A percentile compares a stretch with the other conserved stretches of the same genome.
Evolutionary conservation across 2,797 vertebrate genomes (phyloP).

Genomic region (Notamacropus eugenii): DNA sequence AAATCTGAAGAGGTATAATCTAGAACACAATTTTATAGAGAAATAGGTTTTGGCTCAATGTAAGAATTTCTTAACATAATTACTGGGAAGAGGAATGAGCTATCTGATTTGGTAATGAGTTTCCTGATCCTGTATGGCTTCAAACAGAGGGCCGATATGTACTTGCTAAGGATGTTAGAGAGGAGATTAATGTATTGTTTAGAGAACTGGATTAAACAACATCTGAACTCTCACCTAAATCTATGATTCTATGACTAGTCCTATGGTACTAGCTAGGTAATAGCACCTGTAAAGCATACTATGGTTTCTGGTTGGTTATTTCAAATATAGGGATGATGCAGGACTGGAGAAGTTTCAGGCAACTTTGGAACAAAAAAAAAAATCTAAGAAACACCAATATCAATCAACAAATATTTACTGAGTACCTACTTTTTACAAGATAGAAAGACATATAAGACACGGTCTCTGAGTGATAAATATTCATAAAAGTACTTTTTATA

Average conservation of each 20-base stretch:
- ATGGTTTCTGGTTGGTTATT: neutral
- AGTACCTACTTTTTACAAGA: neutral
- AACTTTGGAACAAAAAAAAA: conserved; percentile 1
- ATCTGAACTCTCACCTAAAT: neutral
- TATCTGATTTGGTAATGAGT: neutral
- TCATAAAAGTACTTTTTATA: neutral
- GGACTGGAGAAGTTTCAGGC: conserved; percentile 9
- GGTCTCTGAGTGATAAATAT: neutral
- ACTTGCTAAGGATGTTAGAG: neutral
- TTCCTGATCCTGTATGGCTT: neutral
- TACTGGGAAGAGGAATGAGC: neutral
- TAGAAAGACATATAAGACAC: neutral
- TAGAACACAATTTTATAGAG: neutral
- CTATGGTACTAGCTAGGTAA: neutral
- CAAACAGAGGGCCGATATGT: neutral
- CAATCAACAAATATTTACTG: neutral
- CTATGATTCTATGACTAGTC: neutral
- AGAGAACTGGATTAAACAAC: neutral
- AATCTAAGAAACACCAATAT: neutral
- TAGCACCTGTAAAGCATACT: neutral
- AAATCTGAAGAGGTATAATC: neutral
- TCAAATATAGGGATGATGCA: neutral
- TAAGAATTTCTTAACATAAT: neutral
- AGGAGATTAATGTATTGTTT: neutral
- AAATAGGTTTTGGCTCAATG: neutral